phyloP scores from a whole-genome alignment of 2,888 invertebrate species.

The Nomada lathburiana region DNA sequence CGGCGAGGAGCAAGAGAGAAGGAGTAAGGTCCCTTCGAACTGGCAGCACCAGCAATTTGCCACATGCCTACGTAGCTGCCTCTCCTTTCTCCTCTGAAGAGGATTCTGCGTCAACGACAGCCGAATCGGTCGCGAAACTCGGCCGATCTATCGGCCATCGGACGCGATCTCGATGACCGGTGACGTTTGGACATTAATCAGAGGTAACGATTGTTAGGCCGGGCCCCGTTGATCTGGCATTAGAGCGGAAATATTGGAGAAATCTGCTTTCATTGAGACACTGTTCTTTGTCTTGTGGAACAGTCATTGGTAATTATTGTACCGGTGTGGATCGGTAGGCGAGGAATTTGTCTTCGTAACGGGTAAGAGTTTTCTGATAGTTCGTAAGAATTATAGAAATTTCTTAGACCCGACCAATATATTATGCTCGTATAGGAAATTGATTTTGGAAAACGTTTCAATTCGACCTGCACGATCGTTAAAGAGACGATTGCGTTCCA shows the following conservation, averaged over 20 bases:
- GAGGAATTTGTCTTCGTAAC: too few species aligned
- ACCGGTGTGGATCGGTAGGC: too few species aligned
- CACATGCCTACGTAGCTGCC: constrained; percentile 75
- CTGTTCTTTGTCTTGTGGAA: too few species aligned
- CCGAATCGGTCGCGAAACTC: constrained; percentile 49
- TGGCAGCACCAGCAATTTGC: constrained; percentile 78
- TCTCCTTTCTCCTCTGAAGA: constrained; percentile 45
- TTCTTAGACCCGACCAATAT: not conserved
- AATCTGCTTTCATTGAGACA: too few species aligned
- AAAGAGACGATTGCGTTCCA: too few species aligned
- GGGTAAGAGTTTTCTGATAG: too few species aligned
- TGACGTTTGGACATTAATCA: constrained; percentile 43
- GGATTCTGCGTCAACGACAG: constrained; percentile 58
- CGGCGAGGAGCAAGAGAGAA: not conserved
- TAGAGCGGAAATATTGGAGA: too few species aligned
- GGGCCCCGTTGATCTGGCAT: not conserved
- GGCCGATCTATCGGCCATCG: constrained; percentile 46
- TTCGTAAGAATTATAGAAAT: too few species aligned
- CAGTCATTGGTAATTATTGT: too few species aligned
- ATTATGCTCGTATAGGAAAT: too few species aligned
- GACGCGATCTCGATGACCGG: constrained; percentile 42
- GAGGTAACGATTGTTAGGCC: not conserved
- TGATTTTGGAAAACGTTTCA: too few species aligned
- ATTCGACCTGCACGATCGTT: too few species aligned
- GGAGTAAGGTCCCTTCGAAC: constrained; percentile 58